Percentiles rank a stretch among this genome's conserved stretches.
Conservation (phyloP, 2,888 invertebrate species). For the Apomyelois bistriatella region DNA sequence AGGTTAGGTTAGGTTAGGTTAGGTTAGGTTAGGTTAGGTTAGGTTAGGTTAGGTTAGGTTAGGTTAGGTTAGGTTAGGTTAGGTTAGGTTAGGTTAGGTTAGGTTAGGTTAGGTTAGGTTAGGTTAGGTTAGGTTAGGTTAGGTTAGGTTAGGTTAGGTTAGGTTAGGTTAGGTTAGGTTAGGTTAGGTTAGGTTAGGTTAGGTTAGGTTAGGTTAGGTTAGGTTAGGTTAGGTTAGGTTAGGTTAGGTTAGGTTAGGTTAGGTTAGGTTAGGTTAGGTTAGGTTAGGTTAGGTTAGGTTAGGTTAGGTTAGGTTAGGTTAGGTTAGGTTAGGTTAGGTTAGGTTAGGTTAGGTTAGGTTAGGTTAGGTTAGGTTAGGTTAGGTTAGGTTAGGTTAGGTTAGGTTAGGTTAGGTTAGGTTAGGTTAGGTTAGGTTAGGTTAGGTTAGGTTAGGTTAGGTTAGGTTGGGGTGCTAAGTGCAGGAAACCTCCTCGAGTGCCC, state of each 20-base stretch:
- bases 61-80: conserved; percentile 1
- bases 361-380: conserved; percentile 3
- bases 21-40: conserved; percentile 22
- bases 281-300: conserved; percentile 3
- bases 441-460: conserved; percentile 3
- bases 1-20: conserved; percentile 22
- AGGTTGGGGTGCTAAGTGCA: too few relatives aligned
- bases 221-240: conserved; percentile 21
- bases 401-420: conserved; percentile 3
- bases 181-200: conserved; percentile 12
- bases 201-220: conserved; percentile 21
- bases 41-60: conserved; percentile 21
- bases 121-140: not conserved
- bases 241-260: conserved; percentile 21
- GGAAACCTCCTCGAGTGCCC: too few relatives aligned
- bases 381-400: conserved; percentile 3
- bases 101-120: not conserved
- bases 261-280: conserved; percentile 12
- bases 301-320: conserved; percentile 3
- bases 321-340: conserved; percentile 3
- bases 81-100: not conserved
- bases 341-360: conserved; percentile 3
- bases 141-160: not conserved
- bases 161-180: not conserved
- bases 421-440: conserved; percentile 3